Conservation (phyloP, 2,113 vertebrate genomes). For the Lanius collurio region DNA sequence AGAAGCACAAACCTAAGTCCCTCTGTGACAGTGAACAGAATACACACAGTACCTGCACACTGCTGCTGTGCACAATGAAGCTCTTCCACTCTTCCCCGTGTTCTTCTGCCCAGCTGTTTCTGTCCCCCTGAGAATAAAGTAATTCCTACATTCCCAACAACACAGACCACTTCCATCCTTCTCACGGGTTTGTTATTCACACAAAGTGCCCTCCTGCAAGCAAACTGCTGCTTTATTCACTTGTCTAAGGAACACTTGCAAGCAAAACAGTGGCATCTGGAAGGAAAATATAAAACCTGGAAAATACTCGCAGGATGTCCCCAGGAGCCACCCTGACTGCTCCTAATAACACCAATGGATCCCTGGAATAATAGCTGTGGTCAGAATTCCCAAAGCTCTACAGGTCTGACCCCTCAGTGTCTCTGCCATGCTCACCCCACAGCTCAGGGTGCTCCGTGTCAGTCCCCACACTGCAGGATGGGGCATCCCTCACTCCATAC, state of each 20-base stretch:
- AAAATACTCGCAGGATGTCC: neutral
- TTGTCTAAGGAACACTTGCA: neutral
- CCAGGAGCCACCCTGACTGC: neutral
- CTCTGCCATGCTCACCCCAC: rapidly evolving
- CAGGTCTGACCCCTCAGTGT: neutral
- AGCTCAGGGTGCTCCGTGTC: rapidly evolving
- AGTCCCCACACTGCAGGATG: rapidly evolving
- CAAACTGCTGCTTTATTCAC: neutral
- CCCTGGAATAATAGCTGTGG: neutral
- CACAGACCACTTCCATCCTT: neutral
- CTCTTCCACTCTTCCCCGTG: rapidly evolving
- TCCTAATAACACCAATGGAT: neutral
- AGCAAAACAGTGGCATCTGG: neutral
- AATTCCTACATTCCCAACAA: neutral
- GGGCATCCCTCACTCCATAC: neutral
- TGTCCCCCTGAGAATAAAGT: neutral
- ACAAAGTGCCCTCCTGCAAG: neutral
- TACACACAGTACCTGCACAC: rapidly evolving
- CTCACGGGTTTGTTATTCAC: neutral
- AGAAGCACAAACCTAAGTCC: rapidly evolving
- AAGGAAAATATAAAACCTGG: neutral
- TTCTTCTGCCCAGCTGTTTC: neutral
- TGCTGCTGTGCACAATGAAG: neutral
- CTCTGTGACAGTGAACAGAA: neutral
- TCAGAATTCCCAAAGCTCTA: neutral